phyloP scores from a whole-genome alignment of 1,140 invertebrate species.

The Drosophila azteca region DNA sequence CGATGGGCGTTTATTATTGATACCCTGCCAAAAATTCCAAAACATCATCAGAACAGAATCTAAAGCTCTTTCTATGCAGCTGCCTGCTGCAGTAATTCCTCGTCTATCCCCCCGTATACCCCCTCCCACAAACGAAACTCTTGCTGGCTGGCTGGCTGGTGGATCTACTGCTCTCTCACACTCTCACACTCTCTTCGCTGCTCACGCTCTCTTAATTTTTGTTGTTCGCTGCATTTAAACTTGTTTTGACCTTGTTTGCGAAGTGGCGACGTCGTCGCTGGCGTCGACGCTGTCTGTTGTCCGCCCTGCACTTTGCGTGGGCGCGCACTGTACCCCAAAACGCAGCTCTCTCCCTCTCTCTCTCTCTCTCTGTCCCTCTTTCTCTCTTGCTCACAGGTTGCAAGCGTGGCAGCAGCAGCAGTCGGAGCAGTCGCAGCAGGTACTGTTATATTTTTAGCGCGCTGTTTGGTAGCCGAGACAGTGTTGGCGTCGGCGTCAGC shows the following conservation, averaged over 20 bases:
- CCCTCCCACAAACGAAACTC: slow-evolving; percentile 23
- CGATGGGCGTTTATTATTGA: too few species aligned
- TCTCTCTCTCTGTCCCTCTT: slow-evolving; percentile 3
- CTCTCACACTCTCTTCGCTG: slow-evolving; percentile 2
- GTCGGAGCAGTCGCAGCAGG: slow-evolving; percentile 41
- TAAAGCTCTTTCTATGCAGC: slow-evolving; percentile 14
- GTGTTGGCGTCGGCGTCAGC: slow-evolving; percentile 6
- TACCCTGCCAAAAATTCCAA: background rate
- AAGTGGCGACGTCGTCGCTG: slow-evolving; percentile 24
- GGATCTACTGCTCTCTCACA: slow-evolving; percentile 9
- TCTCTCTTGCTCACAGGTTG: slow-evolving; percentile 48
- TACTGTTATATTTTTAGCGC: slow-evolving; percentile 77
- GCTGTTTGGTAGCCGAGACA: slow-evolving; percentile 18
- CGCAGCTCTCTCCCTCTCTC: background rate
- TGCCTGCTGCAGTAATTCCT: slow-evolving; percentile 16
- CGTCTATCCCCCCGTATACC: slow-evolving; percentile 4
- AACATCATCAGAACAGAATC: too few species aligned
- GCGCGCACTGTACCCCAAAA: slow-evolving; percentile 50
- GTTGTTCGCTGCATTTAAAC: slow-evolving; percentile 59
- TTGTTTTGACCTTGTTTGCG: slow-evolving; percentile 75
- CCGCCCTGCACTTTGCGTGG: slow-evolving; percentile 54
- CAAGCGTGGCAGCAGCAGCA: slow-evolving; percentile 55
- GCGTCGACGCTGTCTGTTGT: slow-evolving; percentile 2
- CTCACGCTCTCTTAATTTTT: slow-evolving; percentile 10
- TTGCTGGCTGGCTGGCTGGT: background rate